Percentiles rank a stretch among this genome's conserved stretches.
phyloP scores from a whole-genome alignment of 35 echinoderm and acorn worm species.

The Lytechinus pictus region DNA sequence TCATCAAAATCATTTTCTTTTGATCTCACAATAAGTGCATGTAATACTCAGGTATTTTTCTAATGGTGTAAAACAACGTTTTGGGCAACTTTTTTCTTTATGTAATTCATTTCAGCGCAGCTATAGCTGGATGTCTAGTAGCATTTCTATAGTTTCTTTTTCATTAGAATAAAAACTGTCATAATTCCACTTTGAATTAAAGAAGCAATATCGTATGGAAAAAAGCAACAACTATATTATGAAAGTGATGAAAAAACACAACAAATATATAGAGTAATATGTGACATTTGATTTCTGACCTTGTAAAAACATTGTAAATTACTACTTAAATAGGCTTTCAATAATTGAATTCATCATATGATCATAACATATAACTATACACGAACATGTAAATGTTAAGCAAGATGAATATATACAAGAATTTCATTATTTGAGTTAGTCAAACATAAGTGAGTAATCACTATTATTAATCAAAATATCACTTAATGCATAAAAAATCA shows the following conservation, averaged over 20 bases:
- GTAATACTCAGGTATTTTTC: too few species aligned
- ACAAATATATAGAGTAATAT: background rate
- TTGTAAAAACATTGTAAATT: background rate
- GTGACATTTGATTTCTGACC: background rate
- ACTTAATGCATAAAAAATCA: background rate
- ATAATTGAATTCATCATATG: too few species aligned
- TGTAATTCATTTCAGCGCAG: too few species aligned
- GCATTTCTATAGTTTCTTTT: background rate
- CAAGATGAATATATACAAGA: background rate
- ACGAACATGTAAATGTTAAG: background rate
- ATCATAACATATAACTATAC: background rate
- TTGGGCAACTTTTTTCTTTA: too few species aligned
- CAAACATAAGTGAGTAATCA: background rate
- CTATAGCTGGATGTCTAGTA: background rate
- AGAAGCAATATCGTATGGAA: background rate
- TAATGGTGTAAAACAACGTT: too few species aligned
- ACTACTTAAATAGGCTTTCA: too few species aligned
- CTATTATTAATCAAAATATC: background rate
- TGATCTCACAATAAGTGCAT: too few species aligned
- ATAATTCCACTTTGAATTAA: background rate
- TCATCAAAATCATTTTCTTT: too few species aligned
- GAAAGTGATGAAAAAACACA: background rate
- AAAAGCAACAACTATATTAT: background rate
- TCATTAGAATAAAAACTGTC: background rate
- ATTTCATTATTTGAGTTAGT: background rate